phyloP scores from a whole-genome alignment of 2,888 invertebrate species.

The Agonopterix heracliana region DNA sequence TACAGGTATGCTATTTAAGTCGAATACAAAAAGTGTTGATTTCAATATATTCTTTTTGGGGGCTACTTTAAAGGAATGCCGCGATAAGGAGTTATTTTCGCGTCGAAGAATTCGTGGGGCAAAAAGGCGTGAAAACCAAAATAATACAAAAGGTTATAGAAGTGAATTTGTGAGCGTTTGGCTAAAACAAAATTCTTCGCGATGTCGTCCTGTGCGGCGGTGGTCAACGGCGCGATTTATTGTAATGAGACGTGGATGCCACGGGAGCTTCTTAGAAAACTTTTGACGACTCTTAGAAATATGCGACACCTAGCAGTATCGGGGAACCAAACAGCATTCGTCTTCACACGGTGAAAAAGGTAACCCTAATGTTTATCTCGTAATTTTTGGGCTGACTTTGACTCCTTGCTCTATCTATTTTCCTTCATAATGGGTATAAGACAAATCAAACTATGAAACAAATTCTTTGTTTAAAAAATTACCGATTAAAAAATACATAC shows the following conservation, averaged over 20 bases:
- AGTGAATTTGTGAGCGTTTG: conserved; percentile 76
- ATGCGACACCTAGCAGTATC: conserved; percentile 27
- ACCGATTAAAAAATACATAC: too few species aligned
- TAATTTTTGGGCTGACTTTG: too few species aligned
- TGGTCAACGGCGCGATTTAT: conserved; percentile 64
- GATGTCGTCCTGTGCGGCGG: conserved; percentile 76
- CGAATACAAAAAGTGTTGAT: conserved; percentile 56
- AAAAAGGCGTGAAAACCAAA: conserved; percentile 76
- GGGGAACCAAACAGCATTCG: conserved; percentile 26
- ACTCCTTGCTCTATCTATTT: too few species aligned
- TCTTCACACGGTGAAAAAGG: conserved; percentile 26
- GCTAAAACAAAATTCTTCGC: conserved; percentile 73
- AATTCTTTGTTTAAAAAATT: too few species aligned
- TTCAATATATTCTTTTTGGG: conserved; percentile 58
- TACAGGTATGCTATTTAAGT: conserved; percentile 56
- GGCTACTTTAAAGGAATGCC: conserved; percentile 70
- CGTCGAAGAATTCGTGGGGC: conserved; percentile 68
- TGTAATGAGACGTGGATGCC: conserved; percentile 66
- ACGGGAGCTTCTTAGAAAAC: conserved; percentile 61
- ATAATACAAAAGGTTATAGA: conserved; percentile 72
- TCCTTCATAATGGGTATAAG: too few species aligned
- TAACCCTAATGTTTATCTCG: neutral
- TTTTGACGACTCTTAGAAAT: conserved; percentile 59
- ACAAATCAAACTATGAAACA: too few species aligned
- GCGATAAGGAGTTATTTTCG: conserved; percentile 74